These are phyloP conservation scores for Lasioglossum figueresi DNA, from an alignment of 2,888 invertebrate genomes.

Conservation along the genomic window DNA sequence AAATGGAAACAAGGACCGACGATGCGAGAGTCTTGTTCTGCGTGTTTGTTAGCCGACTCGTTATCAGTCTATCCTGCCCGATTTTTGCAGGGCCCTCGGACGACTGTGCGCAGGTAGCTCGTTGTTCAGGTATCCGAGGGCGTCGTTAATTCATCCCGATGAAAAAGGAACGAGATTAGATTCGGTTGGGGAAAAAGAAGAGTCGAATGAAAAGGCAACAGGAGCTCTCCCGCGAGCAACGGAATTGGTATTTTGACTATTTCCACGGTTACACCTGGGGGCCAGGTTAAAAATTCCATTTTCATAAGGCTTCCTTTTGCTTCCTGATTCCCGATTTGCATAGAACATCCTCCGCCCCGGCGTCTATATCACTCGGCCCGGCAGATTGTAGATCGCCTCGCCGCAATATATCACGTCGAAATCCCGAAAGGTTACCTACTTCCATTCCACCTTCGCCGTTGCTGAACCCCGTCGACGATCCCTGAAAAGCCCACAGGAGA, in stretches of 20 bases:
- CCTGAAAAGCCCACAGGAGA: constrained; percentile 35
- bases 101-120: constrained; percentile 10
- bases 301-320: constrained; percentile 54
- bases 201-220: not conserved
- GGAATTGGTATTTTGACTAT: constrained; percentile 43
- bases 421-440: constrained; percentile 66
- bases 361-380: constrained; percentile 49
- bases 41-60: not conserved
- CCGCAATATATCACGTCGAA: constrained; percentile 61
- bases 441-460: constrained; percentile 47
- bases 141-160: constrained; percentile 9
- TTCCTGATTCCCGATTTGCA: constrained; percentile 66
- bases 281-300: constrained; percentile 41
- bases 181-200: not conserved
- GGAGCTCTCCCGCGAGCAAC: not conserved
- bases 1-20: not conserved
- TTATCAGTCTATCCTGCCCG: not conserved
- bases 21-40: not conserved
- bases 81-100: not conserved
- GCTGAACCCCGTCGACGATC: constrained; percentile 40
- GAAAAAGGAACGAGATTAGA: not conserved
- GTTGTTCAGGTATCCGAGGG: not conserved
- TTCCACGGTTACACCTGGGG: constrained; percentile 41
- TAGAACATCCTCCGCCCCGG: constrained; percentile 55
- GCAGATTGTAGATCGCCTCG: constrained; percentile 65